Percentiles rank a stretch among this genome's conserved stretches.
Evolutionary conservation across 2,797 vertebrate species (phyloP).

Genomic region (Melanotaenia trifasciata): DNA sequence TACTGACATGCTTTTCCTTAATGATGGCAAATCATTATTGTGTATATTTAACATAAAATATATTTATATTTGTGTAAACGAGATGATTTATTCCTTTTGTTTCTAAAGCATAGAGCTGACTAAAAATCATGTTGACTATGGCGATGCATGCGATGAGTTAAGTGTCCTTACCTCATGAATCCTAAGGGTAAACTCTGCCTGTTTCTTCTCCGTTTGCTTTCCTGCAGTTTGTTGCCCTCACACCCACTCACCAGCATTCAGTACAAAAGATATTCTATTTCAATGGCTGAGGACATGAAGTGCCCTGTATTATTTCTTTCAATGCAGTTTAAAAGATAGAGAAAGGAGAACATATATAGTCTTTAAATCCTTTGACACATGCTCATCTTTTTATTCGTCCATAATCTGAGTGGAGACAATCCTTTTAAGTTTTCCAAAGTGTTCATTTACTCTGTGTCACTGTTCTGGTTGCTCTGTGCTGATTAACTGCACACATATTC

Average conservation of each 20-base stretch:
- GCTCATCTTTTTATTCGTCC: constrained; percentile 52
- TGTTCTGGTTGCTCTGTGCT: constrained; percentile 58
- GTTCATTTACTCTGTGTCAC: constrained; percentile 67
- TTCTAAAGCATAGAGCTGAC: constrained; percentile 76
- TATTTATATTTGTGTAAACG: constrained; percentile 89
- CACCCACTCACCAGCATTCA: constrained; percentile 75
- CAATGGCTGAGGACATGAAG: constrained; percentile 59
- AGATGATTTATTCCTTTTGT: constrained; percentile 82
- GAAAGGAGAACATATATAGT: constrained; percentile 40
- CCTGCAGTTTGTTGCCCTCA: constrained; percentile 74
- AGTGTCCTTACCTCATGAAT: constrained; percentile 88
- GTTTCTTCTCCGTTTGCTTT: constrained; percentile 76
- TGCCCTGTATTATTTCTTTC: constrained; percentile 63
- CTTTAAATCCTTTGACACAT: constrained; percentile 50
- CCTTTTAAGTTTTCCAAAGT: constrained; percentile 77
- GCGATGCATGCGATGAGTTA: constrained; percentile 86
- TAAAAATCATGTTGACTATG: constrained; percentile 78
- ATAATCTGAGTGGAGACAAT: constrained; percentile 67
- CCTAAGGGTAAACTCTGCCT: constrained; percentile 74
- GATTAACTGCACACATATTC: constrained; percentile 69
- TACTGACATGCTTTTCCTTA: constrained; percentile 78
- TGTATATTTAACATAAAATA: constrained; percentile 86
- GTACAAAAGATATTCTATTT: constrained; percentile 63
- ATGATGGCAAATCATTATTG: constrained; percentile 80
- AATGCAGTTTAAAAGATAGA: constrained; percentile 52